Evolutionary conservation across 1,140 invertebrate species (phyloP), one percentile per base, ranked within the genome.

Genomic region (Homarus americanus): DNA sequence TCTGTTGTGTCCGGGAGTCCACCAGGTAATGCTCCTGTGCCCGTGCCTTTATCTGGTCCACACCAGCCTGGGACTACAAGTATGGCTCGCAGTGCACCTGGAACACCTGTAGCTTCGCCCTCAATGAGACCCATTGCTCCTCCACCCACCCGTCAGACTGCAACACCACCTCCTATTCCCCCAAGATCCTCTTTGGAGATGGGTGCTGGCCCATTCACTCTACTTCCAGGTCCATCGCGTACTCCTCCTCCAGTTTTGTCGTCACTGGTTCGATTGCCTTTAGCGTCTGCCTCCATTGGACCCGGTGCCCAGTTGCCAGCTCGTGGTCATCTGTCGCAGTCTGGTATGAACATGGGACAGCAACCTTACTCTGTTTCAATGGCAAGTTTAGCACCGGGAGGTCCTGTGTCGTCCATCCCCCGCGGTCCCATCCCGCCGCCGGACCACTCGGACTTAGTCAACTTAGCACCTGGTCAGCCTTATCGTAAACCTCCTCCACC

Each of bases 1-100:
- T 73, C 79, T 72, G 83, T 82, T 63, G 72, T 80, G 20, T 84
- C 58, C 28, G 85, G 82, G 15, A 87, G 82, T 84, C 87, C 87
- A 20, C 87, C 87, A 58, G 87, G 87, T 3, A 90, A 72, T 63
- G 82, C 84, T n/a, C 87, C 87, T 32, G 73, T 90, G 72, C 79
- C 87, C 34, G 76, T 90, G 82, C 82, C 87, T 76, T 63, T 90
- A 69, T 63, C 87, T 75, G 87, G 87, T 63, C 82, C 87, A 17
- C 87, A 90, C 49, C 87, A 90, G 72, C 69, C 69, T 32, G 80
- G 69, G 28, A 38, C 80, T 44, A 78, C 80, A 24, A 92, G 78
- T 72, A 89, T 92, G 89, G 92, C 92, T n/a, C 86, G 92, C 34
- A 93, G 92, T 82, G 92, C 92, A 41, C 92, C 92, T n/a, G 92